These are phyloP conservation scores for Austrofundulus limnaeus DNA, from an alignment of 2,113 vertebrate species.

Conservation along the genomic window DNA sequence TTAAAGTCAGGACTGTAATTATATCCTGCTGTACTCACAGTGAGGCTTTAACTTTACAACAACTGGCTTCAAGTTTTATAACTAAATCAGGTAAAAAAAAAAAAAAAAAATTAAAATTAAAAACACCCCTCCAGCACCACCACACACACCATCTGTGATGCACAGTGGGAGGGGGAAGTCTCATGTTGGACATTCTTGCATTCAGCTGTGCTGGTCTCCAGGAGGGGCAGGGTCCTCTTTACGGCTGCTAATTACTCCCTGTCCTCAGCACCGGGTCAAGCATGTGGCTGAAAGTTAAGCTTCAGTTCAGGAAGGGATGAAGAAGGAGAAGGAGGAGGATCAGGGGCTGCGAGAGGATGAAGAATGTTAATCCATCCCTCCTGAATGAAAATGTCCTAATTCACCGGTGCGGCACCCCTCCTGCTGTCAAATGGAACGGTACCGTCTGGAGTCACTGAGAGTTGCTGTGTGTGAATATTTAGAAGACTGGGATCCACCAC, in stretches of 20 bases:
- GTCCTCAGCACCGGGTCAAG: constrained; percentile 78
- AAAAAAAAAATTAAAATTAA: neutral
- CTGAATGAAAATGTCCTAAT: constrained; percentile 59
- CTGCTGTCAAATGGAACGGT: constrained; percentile 64
- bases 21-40: constrained; percentile 41
- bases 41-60: constrained; percentile 28
- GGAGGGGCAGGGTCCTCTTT: constrained; percentile 60
- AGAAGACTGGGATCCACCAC: constrained; percentile 59
- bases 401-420: constrained; percentile 53
- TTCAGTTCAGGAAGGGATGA: constrained; percentile 60
- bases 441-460: constrained; percentile 47
- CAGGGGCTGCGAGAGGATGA: constrained; percentile 52
- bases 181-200: constrained; percentile 63
- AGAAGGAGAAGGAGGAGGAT: constrained; percentile 30
- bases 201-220: constrained; percentile 52
- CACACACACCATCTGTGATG: constrained; percentile 55
- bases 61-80: constrained; percentile 53
- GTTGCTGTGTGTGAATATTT: constrained; percentile 37
- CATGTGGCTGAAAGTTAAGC: constrained; percentile 73
- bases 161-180: constrained; percentile 66
- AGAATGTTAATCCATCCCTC: constrained; percentile 77
- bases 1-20: constrained; percentile 41
- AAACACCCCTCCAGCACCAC: neutral
- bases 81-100: constrained; percentile 45
- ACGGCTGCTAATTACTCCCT: constrained; percentile 72